Base-by-base conservation (phyloP, 2,888 invertebrate species). In the Limenitis camilla region DNA sequence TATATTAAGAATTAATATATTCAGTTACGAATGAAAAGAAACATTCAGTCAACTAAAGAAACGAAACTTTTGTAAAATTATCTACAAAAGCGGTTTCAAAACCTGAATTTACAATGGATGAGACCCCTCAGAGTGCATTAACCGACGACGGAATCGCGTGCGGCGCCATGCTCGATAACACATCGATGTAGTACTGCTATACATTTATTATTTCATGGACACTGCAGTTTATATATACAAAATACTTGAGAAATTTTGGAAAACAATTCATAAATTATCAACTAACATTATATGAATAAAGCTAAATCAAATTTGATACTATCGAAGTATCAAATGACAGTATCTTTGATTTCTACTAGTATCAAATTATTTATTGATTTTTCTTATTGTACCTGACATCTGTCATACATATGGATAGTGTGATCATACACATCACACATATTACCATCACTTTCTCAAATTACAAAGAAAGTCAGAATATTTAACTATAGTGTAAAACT, bases 111-210 rank as follows among this genome's bases (percentile, higher is more conserved):
- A 53, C 50, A 44, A 53, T 55, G 53, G 56, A 54, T 53, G 51
- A 55, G 49, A 38, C 50, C 44, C 42, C 50, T 45, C 28, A 19
- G 59, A 74, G 83, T 81, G 78, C 84, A 84, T 83, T 83, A 78
- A 83, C 84, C 83, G 79, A 49, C 65, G 66, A 58, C 53, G 51
- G 60, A 55, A 65, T 84, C 71, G 84, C 85, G 85, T 84, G 84
- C 58, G 82, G 82, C 84, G 80, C 81, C 82, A 61, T 51, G 47
- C 61, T 61, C 66, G 77, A 79, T 80, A 79, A 72, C 65, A 70
- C 69, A 80, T 78, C 78, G 68, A 61, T 53, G 59, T 59, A 51
- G 57, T 68, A 61, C 51, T 58, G 54, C 72, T 69, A 72, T 67
- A 56, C 40, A 40, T 49, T 53, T 35, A 39, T 11, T 36, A 51